These are phyloP conservation scores for Ptychadena robeensis DNA, from an alignment of 2,797 vertebrate genomes.

Conservation along the genomic window DNA sequence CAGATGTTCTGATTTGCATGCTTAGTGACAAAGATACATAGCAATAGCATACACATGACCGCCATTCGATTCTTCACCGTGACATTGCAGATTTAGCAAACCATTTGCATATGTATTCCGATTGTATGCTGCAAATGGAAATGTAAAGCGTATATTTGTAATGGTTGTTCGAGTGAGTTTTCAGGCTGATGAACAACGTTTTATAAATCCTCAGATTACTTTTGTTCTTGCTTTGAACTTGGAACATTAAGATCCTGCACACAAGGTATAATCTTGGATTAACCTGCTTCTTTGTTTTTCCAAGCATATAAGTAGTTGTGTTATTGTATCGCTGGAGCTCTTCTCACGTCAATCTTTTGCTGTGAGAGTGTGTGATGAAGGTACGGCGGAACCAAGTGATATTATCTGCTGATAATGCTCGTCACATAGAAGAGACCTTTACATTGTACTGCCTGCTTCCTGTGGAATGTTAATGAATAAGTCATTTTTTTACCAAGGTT, in stretches of 20 bases:
- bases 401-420: too few relatives aligned
- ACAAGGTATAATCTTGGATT: constrained; percentile 54
- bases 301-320: constrained; percentile 18
- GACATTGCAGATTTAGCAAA: too few relatives aligned
- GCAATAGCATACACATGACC: too few relatives aligned
- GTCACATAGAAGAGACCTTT: too few relatives aligned
- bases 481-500: too few relatives aligned
- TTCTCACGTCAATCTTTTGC: not conserved
- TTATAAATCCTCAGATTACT: constrained; percentile 5
- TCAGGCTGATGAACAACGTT: not conserved
- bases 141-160: not conserved
- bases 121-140: not conserved
- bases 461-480: too few relatives aligned
- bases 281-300: constrained; percentile 59
- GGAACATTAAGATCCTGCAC: constrained; percentile 15
- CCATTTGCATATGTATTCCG: too few relatives aligned
- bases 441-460: not conserved
- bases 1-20: too few relatives aligned
- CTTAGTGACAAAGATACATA: too few relatives aligned
- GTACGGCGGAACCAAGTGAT: not conserved
- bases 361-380: not conserved
- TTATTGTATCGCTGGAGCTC: not conserved
- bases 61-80: too few relatives aligned
- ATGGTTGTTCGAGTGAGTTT: not conserved
- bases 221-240: constrained; percentile 25